phyloP scores from a whole-genome alignment of 2,113 vertebrate species.

The Chaetura pelagica region DNA sequence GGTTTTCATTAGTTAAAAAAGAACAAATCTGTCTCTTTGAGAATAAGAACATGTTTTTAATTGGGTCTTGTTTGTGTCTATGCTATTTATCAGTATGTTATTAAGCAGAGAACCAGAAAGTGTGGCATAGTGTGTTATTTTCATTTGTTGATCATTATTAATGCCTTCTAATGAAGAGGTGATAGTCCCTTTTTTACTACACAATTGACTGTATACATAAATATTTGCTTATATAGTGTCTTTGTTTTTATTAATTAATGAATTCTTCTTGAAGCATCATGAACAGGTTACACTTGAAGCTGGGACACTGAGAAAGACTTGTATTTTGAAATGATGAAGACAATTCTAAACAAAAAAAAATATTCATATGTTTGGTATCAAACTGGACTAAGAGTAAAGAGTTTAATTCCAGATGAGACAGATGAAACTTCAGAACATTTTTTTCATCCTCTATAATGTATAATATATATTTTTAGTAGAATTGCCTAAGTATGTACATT shows the following conservation, averaged over 20 bases:
- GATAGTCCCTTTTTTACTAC: not conserved
- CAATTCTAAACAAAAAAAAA: not conserved
- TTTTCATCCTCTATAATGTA: not conserved
- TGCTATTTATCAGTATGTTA: not conserved
- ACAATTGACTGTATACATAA: not conserved
- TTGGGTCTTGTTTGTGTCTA: not conserved
- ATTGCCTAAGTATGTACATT: not conserved
- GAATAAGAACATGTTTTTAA: not conserved
- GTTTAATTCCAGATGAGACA: not conserved
- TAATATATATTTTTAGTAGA: not conserved
- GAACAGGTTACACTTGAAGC: not conserved
- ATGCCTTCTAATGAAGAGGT: not conserved
- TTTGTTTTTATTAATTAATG: not conserved
- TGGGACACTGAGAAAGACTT: not conserved
- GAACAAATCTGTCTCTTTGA: not conserved
- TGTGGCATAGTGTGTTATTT: not conserved
- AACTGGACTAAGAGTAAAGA: not conserved
- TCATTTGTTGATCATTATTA: not conserved
- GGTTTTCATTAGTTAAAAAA: not conserved
- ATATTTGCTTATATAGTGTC: not conserved
- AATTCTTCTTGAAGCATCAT: not conserved
- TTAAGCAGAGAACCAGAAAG: not conserved
- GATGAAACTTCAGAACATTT: not conserved
- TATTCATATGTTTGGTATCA: not conserved
- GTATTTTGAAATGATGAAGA: not conserved